Conservation (phyloP, 2,797 vertebrate genomes). For the Harpagifer antarcticus region DNA sequence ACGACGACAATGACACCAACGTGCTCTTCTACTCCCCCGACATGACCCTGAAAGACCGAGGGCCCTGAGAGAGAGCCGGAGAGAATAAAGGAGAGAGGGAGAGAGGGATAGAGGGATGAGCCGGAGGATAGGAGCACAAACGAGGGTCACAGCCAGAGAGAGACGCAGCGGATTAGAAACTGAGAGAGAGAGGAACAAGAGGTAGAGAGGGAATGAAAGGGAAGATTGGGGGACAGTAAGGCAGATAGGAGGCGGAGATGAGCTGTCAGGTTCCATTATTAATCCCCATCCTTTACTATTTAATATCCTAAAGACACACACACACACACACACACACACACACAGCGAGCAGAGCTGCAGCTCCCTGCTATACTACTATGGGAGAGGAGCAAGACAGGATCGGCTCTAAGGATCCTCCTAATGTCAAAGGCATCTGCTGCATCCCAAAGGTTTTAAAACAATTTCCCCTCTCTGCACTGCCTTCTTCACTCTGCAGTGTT, state of each 20-base stretch:
- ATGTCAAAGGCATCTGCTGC: constrained; percentile 69
- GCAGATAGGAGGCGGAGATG: constrained; percentile 84
- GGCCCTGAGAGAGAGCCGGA: constrained; percentile 72
- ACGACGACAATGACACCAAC: constrained; percentile 85
- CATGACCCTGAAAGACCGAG: constrained; percentile 87
- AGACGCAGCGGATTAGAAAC: constrained; percentile 75
- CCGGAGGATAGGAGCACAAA: constrained; percentile 44
- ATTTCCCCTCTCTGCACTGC: constrained; percentile 48
- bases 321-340: too few species aligned
- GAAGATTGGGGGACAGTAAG: constrained; percentile 78
- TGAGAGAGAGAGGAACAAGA: constrained; percentile 62
- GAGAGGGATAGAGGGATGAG: constrained; percentile 53
- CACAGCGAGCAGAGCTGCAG: constrained; percentile 62
- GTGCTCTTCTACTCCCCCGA: constrained; percentile 89
- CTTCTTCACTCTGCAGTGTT: constrained; percentile 38
- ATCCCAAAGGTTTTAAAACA: constrained; percentile 62
- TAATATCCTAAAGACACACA: constrained; percentile 81
- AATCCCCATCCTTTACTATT: constrained; percentile 85
- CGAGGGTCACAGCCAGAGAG: constrained; percentile 68
- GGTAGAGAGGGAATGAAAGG: constrained; percentile 70
- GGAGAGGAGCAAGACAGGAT: constrained; percentile 40
- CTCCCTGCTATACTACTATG: constrained; percentile 58
- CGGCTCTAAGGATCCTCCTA: constrained; percentile 55
- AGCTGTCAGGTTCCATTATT: constrained; percentile 85
- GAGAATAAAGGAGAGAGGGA: constrained; percentile 22